Conservation (phyloP, 92 coral and sea anemone genomes). For the Epizoanthus ramosus region DNA sequence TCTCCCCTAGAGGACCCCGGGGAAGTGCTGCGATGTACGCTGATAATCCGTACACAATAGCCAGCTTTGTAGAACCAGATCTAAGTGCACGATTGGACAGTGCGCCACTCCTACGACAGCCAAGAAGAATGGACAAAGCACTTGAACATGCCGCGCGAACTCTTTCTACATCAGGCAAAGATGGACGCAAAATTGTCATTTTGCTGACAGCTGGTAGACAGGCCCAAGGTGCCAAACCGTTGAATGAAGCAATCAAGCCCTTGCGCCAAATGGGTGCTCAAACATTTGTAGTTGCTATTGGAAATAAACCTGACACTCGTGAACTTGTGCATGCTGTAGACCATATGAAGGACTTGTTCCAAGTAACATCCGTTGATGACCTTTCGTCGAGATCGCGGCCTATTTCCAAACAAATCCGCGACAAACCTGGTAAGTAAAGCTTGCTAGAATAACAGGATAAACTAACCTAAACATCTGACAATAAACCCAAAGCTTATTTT, state of each 20-base stretch:
- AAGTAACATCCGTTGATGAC: constrained; percentile 32
- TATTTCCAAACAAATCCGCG: constrained; percentile 32
- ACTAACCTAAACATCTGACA: too few species aligned
- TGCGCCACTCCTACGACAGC: constrained; percentile 49
- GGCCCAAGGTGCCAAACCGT: constrained; percentile 46
- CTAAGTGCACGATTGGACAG: constrained; percentile 44
- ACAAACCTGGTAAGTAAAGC: constrained; percentile 22
- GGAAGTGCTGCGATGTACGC: constrained; percentile 66
- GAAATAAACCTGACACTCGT: constrained; percentile 51
- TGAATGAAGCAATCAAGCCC: constrained; percentile 61
- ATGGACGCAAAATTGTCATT: constrained; percentile 47
- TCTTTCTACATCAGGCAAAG: constrained; percentile 44
- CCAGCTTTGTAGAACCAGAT: constrained; percentile 43
- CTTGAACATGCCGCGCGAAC: constrained; percentile 49
- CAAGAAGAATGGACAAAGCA: constrained; percentile 67
- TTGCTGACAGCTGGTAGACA: constrained; percentile 77
- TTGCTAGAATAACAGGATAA: neutral
- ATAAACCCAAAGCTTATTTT: too few species aligned
- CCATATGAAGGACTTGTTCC: constrained; percentile 38
- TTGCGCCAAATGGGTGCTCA: constrained; percentile 70
- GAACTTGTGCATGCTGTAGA: constrained; percentile 53
- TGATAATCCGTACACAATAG: constrained; percentile 36
- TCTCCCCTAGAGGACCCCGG: constrained; percentile 64
- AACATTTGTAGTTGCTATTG: constrained; percentile 78
- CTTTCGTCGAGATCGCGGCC: constrained; percentile 20